Evolutionary conservation across 2,797 vertebrate genomes (phyloP), one percentile per base, ranked within the genome.

Genomic region (Cynopterus sphinx): DNA sequence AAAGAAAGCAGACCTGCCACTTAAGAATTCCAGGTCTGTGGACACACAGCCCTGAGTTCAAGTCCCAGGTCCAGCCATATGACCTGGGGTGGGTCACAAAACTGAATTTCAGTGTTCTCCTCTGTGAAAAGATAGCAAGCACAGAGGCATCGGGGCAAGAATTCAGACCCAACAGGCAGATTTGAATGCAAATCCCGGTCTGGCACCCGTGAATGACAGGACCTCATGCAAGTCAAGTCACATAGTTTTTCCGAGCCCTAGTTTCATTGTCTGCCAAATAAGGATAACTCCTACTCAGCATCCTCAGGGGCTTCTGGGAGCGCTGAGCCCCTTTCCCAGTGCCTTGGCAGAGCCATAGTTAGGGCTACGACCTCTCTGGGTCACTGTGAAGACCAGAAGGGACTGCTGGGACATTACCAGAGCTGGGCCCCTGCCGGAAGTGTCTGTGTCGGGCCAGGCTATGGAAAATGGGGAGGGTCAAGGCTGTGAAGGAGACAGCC

Each of bases 381-480:
- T 75, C n/a, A 9, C 31, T 6, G 13, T 13, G 77, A 75, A 46
- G 28, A 49, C 49, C 28, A 5, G 7, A n/a, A 11, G 49, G 28
- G 53, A 17, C 7, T 28, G 51, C 68, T 15, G 41, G 33, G 11
- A 9, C 0, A 15, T 77, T n/a, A 2, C 2, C 13, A 65, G 53
- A 67, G 36, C 13, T 1, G 2, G 49, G 24, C 11, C 43, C 41
- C 53, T 77, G 10, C 43, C 51, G 41, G 55, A 71, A 19, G 41
- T 1, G 1, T 57, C n/a, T 71, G 17, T 3, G 24, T 49, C 78
- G 78, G 63, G 33, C 17, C 63, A 13, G 15, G 22, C 0, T 0
- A 0, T 1, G 43, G 31, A 36, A 9, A 36, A 9, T 0, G 3
- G 22, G 43, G 13, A n/a, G 55, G 41, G 41, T 24, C 61, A 31